Percentiles rank a stretch among this genome's conserved stretches.
Conservation (phyloP, 2,113 vertebrate genomes). For the Lipophrys pholis region DNA sequence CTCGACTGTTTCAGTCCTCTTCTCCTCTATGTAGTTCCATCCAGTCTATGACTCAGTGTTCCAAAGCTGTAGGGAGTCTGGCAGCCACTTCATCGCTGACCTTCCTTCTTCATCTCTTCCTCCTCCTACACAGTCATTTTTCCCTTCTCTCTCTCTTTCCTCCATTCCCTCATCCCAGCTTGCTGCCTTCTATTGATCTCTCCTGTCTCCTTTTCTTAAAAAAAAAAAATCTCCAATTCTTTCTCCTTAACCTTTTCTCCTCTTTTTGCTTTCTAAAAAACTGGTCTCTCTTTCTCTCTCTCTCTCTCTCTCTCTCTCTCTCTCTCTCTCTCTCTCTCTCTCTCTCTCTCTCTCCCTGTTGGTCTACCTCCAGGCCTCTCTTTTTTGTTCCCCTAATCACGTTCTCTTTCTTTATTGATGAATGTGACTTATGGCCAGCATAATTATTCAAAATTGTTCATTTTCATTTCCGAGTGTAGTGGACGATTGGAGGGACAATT, state of each 20-base stretch:
- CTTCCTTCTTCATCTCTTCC: conserved; percentile 58
- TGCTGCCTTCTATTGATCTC: conserved; percentile 30
- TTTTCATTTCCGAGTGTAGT: conserved; percentile 37
- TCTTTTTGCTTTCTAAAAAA: conserved; percentile 20
- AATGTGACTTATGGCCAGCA: conserved; percentile 1
- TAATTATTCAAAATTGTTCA: conserved; percentile 39
- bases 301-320: background rate
- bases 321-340: background rate
- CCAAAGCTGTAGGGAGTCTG: conserved; percentile 62
- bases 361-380: too few relatives aligned
- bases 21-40: conserved; percentile 2
- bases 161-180: conserved; percentile 57
- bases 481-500: conserved; percentile 15
- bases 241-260: conserved; percentile 40
- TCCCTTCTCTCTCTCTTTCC: conserved; percentile 30
- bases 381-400: too few relatives aligned
- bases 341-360: background rate
- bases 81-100: conserved; percentile 67
- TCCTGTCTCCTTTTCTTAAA: conserved; percentile 26
- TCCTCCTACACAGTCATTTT: conserved; percentile 43
- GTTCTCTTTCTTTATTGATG: conserved; percentile 5
- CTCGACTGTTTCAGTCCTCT: conserved; percentile 14
- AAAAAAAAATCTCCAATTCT: conserved; percentile 21
- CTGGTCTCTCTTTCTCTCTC: conserved; percentile 4
- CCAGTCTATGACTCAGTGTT: conserved; percentile 59